Conservation (phyloP, 2,888 invertebrate genomes). For the Tetragnatha montana region DNA sequence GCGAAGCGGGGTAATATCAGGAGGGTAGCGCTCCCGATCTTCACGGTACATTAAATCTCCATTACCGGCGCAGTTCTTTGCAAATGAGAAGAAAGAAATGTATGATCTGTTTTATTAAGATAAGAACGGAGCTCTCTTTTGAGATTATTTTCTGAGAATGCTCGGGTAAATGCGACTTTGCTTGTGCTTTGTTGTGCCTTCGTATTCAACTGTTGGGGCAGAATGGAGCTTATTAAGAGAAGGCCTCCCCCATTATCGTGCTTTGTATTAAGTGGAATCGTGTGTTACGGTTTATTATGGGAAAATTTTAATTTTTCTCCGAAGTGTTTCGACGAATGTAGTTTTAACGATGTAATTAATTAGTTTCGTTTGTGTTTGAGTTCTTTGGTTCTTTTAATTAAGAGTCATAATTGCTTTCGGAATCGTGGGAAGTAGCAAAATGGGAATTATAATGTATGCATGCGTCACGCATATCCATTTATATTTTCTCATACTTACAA, state of each 20-base stretch:
- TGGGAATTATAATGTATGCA: too few species aligned
- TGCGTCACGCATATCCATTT: too few species aligned
- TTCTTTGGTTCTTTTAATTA: neutral
- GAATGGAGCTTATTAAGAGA: neutral
- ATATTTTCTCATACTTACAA: too few species aligned
- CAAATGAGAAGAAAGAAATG: constrained; percentile 27
- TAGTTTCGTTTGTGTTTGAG: neutral
- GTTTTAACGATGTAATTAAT: neutral
- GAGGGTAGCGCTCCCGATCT: neutral
- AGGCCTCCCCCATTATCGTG: neutral
- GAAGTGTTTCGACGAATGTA: neutral
- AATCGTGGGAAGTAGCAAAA: neutral
- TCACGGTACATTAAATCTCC: constrained; percentile 49
- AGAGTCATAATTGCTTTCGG: neutral
- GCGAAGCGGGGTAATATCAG: neutral
- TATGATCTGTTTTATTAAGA: constrained; percentile 55
- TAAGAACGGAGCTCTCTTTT: constrained; percentile 29
- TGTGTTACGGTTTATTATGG: neutral
- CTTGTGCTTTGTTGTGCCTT: neutral
- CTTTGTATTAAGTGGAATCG: neutral
- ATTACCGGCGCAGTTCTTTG: constrained; percentile 24
- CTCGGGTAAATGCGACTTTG: neutral
- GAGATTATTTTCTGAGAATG: constrained; percentile 21
- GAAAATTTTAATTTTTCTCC: neutral
- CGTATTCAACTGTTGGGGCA: neutral